Conservation (phyloP, 1,140 invertebrate species). For the Oscheius sp. region DNA sequence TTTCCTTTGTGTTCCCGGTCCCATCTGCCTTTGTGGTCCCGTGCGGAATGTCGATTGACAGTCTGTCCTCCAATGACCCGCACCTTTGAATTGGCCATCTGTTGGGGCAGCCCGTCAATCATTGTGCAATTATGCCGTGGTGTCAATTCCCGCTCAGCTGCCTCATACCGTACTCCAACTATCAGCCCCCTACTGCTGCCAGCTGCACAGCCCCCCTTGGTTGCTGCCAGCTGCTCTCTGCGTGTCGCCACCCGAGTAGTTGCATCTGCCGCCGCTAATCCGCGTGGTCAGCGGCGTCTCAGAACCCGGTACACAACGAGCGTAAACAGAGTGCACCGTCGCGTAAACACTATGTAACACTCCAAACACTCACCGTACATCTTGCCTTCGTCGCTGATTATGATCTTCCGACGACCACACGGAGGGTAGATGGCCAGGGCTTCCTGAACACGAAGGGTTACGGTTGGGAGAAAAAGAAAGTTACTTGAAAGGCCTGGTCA, state of each 20-base stretch:
- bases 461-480: no score
- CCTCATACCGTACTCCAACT: slow-evolving; percentile 39
- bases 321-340: background rate
- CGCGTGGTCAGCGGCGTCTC: background rate
- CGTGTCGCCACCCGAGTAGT: background rate
- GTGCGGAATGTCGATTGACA: no score
- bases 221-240: background rate
- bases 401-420: slow-evolving; percentile 97
- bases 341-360: background rate
- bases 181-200: background rate
- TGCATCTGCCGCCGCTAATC: slow-evolving; percentile 1
- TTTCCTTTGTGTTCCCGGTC: no score
- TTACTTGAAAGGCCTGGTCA: slow-evolving; percentile 92
- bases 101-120: slow-evolving; percentile 5
- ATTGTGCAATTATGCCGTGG: slow-evolving; percentile 1
- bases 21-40: no score
- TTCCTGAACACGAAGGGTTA: no score
- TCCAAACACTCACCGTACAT: slow-evolving; percentile 93
- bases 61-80: no score
- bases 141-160: slow-evolving; percentile 6
- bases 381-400: slow-evolving; percentile 98
- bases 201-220: background rate
- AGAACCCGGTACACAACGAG: no score
- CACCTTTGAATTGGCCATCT: no score
- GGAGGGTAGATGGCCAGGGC: slow-evolving; percentile 98